These are phyloP conservation scores for Gadus chalcogrammus DNA, from an alignment of 2,113 vertebrate species.

Conservation along the genomic window DNA sequence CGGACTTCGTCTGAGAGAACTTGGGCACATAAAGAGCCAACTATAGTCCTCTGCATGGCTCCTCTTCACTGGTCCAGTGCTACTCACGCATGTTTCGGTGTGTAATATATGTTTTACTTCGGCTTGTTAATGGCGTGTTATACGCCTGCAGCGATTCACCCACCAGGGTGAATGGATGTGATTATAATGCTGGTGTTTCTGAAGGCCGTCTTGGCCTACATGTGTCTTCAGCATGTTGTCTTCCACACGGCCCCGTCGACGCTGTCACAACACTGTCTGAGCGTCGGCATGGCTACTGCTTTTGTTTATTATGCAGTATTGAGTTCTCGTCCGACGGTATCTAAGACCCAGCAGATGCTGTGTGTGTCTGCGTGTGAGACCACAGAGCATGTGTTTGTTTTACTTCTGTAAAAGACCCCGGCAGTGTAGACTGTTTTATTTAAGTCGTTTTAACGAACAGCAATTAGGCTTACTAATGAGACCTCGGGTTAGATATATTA, in stretches of 20 bases:
- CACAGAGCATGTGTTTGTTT: constrained; percentile 58
- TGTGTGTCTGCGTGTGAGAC: constrained; percentile 13
- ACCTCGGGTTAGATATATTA: constrained; percentile 48
- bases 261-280: constrained; percentile 19
- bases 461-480: constrained; percentile 67
- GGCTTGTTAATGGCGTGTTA: constrained; percentile 62
- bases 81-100: constrained; percentile 33
- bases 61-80: constrained; percentile 44
- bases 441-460: constrained; percentile 55
- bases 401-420: constrained; percentile 58
- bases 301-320: constrained; percentile 69
- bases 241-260: constrained; percentile 59
- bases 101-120: constrained; percentile 40
- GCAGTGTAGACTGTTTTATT: constrained; percentile 42
- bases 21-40: constrained; percentile 12
- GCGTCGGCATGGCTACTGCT: constrained; percentile 33
- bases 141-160: constrained; percentile 30
- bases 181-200: constrained; percentile 52
- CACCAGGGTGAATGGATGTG: constrained; percentile 44
- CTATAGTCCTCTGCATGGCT: constrained; percentile 2
- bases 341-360: constrained; percentile 61
- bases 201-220: constrained; percentile 28
- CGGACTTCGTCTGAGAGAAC: not conserved
- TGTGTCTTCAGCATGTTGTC: constrained; percentile 28
- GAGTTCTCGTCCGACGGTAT: constrained; percentile 48